Percentiles rank a stretch among this genome's conserved stretches.
phyloP scores from a whole-genome alignment of 2,888 invertebrate genomes.

The Nycteola revayana region DNA sequence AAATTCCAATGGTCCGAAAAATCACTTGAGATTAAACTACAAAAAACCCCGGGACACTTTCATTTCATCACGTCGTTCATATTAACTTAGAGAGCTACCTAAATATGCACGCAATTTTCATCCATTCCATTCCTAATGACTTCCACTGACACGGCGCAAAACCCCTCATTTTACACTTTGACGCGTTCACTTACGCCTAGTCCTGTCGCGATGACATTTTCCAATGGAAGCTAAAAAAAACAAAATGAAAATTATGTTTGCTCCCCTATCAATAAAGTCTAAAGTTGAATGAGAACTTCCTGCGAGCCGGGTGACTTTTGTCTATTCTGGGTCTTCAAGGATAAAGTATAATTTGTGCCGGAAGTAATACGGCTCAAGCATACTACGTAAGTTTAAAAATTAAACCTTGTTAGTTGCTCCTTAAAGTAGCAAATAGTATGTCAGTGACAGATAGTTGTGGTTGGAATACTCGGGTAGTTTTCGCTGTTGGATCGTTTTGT shows the following conservation, averaged over 20 bases:
- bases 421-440: slow-evolving; percentile 42
- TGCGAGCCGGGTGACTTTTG: slow-evolving; percentile 65
- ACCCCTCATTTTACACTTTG: slow-evolving; percentile 82
- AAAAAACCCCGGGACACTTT: slow-evolving; percentile 58
- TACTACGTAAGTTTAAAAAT: slow-evolving; percentile 33
- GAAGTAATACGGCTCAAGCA: slow-evolving; percentile 49
- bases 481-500: slow-evolving; percentile 61
- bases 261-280: slow-evolving; percentile 49
- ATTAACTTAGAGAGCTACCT: slow-evolving; percentile 70
- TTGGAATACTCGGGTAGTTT: slow-evolving; percentile 38
- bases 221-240: slow-evolving; percentile 60
- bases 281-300: slow-evolving; percentile 41
- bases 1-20: slow-evolving; percentile 43
- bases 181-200: slow-evolving; percentile 79
- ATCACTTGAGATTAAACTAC: slow-evolving; percentile 42
- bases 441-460: slow-evolving; percentile 14
- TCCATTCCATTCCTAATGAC: slow-evolving; percentile 80
- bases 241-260: slow-evolving; percentile 39
- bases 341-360: slow-evolving; percentile 61
- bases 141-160: slow-evolving; percentile 79
- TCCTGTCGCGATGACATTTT: slow-evolving; percentile 75
- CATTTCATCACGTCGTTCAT: slow-evolving; percentile 69
- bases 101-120: slow-evolving; percentile 80
- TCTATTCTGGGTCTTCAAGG: slow-evolving; percentile 75
- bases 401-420: slow-evolving; percentile 35